These are phyloP conservation scores for Myripristis jacobus DNA, from an alignment of 2,797 vertebrate genomes.

Conservation along the genomic window DNA sequence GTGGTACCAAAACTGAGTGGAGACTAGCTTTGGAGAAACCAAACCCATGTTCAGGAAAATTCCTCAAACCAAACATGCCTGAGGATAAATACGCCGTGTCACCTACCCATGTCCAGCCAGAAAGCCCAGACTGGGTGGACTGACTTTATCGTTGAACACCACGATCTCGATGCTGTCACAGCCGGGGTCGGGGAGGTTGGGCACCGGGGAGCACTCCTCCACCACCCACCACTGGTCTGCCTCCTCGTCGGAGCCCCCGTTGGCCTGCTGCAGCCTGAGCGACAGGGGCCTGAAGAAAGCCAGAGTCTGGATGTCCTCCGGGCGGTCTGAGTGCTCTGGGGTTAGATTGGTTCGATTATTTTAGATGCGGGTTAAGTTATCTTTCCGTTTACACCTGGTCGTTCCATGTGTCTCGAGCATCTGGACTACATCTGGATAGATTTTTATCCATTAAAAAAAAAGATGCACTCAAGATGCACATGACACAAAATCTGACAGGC, in stretches of 20 bases:
- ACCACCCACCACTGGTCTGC: constrained; percentile 84
- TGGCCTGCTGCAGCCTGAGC: constrained; percentile 76
- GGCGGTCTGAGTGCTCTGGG: constrained; percentile 68
- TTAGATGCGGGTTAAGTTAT: background rate
- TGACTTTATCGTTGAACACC: constrained; percentile 87
- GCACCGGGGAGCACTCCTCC: constrained; percentile 79
- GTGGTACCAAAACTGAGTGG: no score
- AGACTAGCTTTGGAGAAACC: no score
- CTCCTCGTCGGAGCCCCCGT: constrained; percentile 35
- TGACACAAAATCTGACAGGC: no score
- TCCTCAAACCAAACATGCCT: no score
- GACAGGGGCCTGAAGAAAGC: constrained; percentile 85
- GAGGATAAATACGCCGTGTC: background rate
- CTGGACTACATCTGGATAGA: no score
- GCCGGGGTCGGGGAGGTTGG: constrained; percentile 37
- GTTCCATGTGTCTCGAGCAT: no score
- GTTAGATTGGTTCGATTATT: background rate
- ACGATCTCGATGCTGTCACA: constrained; percentile 83
- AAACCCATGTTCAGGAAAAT: no score
- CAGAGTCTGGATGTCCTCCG: constrained; percentile 68
- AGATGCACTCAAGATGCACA: no score
- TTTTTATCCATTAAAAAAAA: no score
- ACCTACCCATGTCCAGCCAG: constrained; percentile 86
- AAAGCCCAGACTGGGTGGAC: constrained; percentile 87
- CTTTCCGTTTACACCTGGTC: no score